phyloP scores from a whole-genome alignment of 1,140 invertebrate genomes.

The Brachionus angularis region DNA sequence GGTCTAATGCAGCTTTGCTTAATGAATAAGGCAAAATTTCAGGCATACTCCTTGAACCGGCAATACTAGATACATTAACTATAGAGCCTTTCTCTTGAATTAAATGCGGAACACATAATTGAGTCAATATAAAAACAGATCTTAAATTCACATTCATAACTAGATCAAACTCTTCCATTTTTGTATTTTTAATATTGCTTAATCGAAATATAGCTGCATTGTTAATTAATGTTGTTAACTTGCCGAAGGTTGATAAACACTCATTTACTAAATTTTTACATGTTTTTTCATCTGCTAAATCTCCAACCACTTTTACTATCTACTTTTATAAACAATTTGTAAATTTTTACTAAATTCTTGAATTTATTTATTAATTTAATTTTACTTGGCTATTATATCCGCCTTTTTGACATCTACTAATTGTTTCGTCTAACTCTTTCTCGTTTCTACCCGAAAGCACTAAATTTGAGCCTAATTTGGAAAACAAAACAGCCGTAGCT shows the following conservation, averaged over 20 bases:
- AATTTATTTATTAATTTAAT: not conserved
- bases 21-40: constrained; percentile 70
- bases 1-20: constrained; percentile 82
- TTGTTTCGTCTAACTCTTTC: constrained; percentile 65
- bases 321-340: not conserved
- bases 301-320: constrained; percentile 22
- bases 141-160: constrained; percentile 79
- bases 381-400: constrained; percentile 50
- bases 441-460: constrained; percentile 71
- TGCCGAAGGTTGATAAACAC: constrained; percentile 46
- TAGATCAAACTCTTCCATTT: constrained; percentile 73
- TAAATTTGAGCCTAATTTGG: constrained; percentile 68
- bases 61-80: constrained; percentile 46
- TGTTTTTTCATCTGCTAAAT: constrained; percentile 75
- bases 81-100: constrained; percentile 47
- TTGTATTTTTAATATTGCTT: constrained; percentile 76
- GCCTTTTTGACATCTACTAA: constrained; percentile 65
- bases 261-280: constrained; percentile 71
- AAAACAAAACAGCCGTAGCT: constrained; percentile 71
- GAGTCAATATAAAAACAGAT: constrained; percentile 48
- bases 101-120: constrained; percentile 47
- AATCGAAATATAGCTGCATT: constrained; percentile 77
- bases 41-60: constrained; percentile 50
- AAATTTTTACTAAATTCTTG: not conserved
- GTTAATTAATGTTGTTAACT: constrained; percentile 63